Percentiles rank a stretch among this genome's conserved stretches.
Evolutionary conservation across 2,797 vertebrate genomes (phyloP).

Genomic region (Salarias fasciatus): DNA sequence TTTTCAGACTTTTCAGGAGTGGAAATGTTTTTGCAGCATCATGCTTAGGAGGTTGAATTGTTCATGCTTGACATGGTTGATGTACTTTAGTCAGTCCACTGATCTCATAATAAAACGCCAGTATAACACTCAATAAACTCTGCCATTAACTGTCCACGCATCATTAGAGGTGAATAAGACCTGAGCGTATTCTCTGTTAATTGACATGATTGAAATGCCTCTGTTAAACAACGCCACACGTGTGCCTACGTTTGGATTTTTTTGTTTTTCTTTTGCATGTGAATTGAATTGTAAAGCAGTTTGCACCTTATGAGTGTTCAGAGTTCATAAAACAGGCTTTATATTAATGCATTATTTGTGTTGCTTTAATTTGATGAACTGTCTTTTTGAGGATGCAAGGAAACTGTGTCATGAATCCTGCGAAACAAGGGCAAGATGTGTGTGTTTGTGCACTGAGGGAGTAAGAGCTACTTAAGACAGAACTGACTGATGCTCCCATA

Average conservation of each 20-base stretch:
- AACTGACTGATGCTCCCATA: constrained; percentile 6
- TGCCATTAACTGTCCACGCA: constrained; percentile 42
- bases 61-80: constrained; percentile 32
- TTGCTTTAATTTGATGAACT: constrained; percentile 25
- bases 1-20: neutral
- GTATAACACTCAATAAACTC: constrained; percentile 42
- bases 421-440: neutral
- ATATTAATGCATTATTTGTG: constrained; percentile 13
- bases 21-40: neutral
- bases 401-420: neutral
- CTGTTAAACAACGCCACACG: constrained; percentile 4
- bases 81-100: constrained; percentile 20
- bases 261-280: neutral
- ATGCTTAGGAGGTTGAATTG: constrained; percentile 12
- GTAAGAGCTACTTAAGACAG: constrained; percentile 2
- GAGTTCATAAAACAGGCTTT: neutral
- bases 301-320: neutral
- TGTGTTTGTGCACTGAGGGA: neutral
- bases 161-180: constrained; percentile 55
- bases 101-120: constrained; percentile 46
- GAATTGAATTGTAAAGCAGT: neutral
- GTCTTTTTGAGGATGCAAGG: neutral
- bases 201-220: constrained; percentile 48
- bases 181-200: constrained; percentile 39
- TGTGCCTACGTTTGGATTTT: neutral